Base-by-base conservation (phyloP, 1,140 invertebrate genomes). In the Drosophila tristis region DNA sequence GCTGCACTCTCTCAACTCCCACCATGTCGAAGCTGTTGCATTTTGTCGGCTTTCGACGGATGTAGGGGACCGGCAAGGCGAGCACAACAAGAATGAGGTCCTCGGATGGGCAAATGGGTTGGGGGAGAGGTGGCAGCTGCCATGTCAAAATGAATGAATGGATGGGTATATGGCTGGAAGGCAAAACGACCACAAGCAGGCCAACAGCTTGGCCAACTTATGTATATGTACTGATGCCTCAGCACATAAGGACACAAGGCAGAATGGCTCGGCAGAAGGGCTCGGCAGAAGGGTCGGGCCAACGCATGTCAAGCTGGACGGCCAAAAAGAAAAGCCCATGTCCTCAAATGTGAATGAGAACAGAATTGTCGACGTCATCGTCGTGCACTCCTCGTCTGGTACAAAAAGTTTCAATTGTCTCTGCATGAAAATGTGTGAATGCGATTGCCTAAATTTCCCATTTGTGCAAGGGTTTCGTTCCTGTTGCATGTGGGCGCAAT, bases 381-480 rank as follows among this genome's bases (percentile, higher is more conserved):
- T 49, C 9, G 16, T 39, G 35, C 5, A 13, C 35, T 39, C 4
- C 11, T 39, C 35, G 35, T 13, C 35, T 39, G 9, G 42, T 64
- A 56, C 62, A 71, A 80, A 78, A 86, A 87, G 78, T 87, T 86
- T 86, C 82, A 87, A 82, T 86, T 86, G 82, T 81, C 74, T 78
- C 51, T 74, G 81, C 65, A 70, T 47, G 82, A 87, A 70, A 72
- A 87, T 87, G 82, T 86, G 82, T 65, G 78, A 81, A 86, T 87
- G 81, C 57, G 82, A 86, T 87, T 86, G 78, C 75, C 76, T 68
- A 78, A 86, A 78, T 87, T 87, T 71, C 76, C 63, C 68, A 76
- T 59, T 61, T 71, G 59, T 62, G 54, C 63, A 54, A 58, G 60
- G 49, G 13, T 5, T 54, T 47, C 61, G 60, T 53, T 85, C 80